Percentiles rank a stretch among this genome's conserved stretches.
These are phyloP conservation scores for Siniperca scherzeri DNA, from an alignment of 2,797 vertebrate genomes.

Conservation along the genomic window DNA sequence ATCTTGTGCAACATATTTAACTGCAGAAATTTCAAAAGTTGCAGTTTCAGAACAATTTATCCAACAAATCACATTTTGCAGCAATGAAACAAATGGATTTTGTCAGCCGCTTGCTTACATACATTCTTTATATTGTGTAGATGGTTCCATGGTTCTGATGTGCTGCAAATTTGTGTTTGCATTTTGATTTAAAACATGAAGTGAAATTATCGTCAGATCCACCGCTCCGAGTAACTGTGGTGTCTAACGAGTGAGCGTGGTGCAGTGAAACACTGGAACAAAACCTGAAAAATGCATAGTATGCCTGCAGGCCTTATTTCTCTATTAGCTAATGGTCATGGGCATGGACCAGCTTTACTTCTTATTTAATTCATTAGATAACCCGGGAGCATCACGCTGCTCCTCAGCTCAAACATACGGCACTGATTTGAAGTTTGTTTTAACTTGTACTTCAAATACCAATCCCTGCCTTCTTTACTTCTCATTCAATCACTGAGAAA, in stretches of 20 bases:
- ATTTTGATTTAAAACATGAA: slow-evolving; percentile 61
- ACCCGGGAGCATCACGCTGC: slow-evolving; percentile 47
- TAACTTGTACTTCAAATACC: slow-evolving; percentile 54
- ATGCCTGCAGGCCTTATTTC: slow-evolving; percentile 80
- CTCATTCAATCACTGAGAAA: slow-evolving; percentile 28
- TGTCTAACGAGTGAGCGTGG: slow-evolving; percentile 64
- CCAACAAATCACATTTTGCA: slow-evolving; percentile 10
- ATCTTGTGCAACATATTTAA: background rate
- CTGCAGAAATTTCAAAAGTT: background rate
- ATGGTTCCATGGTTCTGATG: slow-evolving; percentile 15
- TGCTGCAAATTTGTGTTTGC: slow-evolving; percentile 35
- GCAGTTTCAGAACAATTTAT: slow-evolving; percentile 23
- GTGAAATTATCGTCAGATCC: slow-evolving; percentile 55
- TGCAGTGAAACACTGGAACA: slow-evolving; percentile 61
- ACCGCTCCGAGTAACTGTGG: slow-evolving; percentile 25
- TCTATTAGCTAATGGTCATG: slow-evolving; percentile 81
- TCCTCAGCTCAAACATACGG: slow-evolving; percentile 41
- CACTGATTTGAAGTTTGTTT: slow-evolving; percentile 47
- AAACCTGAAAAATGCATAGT: slow-evolving; percentile 77
- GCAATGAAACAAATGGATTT: slow-evolving; percentile 11
- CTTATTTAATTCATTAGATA: slow-evolving; percentile 74
- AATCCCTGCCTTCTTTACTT: slow-evolving; percentile 31
- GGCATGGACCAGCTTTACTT: slow-evolving; percentile 72
- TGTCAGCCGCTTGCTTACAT: slow-evolving; percentile 6
- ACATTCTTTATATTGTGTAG: slow-evolving; percentile 18